Percentiles rank a stretch among this genome's conserved stretches.
Conservation (phyloP, 2,113 vertebrate species). For the Anhinga anhinga region DNA sequence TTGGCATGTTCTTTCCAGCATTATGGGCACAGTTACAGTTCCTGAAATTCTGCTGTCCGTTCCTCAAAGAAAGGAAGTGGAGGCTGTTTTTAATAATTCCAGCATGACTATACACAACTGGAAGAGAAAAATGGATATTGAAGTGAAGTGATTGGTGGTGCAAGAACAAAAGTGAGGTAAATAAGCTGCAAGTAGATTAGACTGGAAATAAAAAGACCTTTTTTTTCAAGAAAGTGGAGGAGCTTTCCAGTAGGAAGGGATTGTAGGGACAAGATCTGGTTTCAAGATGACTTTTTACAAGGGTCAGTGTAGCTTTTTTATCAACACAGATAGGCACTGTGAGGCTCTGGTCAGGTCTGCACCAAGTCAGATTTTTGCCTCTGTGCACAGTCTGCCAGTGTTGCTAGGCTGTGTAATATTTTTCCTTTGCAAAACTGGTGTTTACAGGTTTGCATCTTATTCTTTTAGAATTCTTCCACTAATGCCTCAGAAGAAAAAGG, state of each 20-base stretch:
- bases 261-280: not conserved
- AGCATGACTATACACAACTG: not conserved
- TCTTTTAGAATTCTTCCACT: conserved; percentile 75
- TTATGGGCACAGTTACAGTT: not conserved
- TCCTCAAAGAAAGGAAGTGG: not conserved
- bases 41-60: not conserved
- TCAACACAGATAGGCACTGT: not conserved
- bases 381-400: not conserved
- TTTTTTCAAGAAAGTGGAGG: not conserved
- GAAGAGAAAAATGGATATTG: not conserved
- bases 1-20: not conserved
- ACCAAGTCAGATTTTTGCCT: not conserved
- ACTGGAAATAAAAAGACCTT: not conserved
- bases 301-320: not conserved
- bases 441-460: not conserved
- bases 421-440: not conserved
- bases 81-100: not conserved
- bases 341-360: not conserved
- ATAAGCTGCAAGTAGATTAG: not conserved
- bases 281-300: not conserved
- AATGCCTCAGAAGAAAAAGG: conserved; percentile 87
- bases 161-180: not conserved
- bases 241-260: not conserved
- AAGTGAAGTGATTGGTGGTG: not conserved
- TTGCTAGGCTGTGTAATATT: not conserved